A percentile compares a stretch with the other conserved stretches of the same genome.
phyloP scores from a whole-genome alignment of 1,140 invertebrate genomes.

The Drosophila punjabiensis region DNA sequence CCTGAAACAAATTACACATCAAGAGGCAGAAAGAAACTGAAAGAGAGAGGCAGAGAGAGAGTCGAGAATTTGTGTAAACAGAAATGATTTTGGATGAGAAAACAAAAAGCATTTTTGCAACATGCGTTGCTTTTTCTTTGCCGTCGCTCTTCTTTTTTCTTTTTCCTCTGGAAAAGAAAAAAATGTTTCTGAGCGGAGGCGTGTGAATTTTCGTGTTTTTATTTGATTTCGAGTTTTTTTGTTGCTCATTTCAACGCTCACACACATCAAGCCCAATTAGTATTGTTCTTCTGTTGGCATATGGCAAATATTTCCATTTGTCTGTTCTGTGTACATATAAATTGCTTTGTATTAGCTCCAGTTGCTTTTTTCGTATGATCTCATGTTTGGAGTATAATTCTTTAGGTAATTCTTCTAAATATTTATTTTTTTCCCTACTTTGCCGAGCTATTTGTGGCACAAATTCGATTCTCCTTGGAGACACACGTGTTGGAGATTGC shows the following conservation, averaged over 20 bases:
- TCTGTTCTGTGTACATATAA: slow-evolving; percentile 36
- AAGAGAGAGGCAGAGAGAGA: background rate
- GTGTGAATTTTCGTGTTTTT: slow-evolving; percentile 44
- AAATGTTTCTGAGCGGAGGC: slow-evolving; percentile 20
- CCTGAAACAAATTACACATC: slow-evolving; percentile 40
- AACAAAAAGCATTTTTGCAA: slow-evolving; percentile 37
- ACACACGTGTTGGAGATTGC: slow-evolving; percentile 15
- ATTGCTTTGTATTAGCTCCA: slow-evolving; percentile 47
- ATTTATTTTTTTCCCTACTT: slow-evolving; percentile 14
- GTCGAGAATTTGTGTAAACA: slow-evolving; percentile 24
- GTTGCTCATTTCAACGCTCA: slow-evolving; percentile 28
- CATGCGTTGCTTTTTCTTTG: slow-evolving; percentile 18
- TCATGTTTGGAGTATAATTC: slow-evolving; percentile 18
- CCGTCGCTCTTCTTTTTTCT: background rate
- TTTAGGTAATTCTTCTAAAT: slow-evolving; percentile 28
- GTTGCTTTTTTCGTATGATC: slow-evolving; percentile 20
- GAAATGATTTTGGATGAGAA: slow-evolving; percentile 33
- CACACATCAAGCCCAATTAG: slow-evolving; percentile 47
- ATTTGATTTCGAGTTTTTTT: slow-evolving; percentile 36
- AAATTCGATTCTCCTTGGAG: background rate
- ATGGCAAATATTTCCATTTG: slow-evolving; percentile 52
- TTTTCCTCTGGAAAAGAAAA: background rate
- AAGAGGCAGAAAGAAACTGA: background rate
- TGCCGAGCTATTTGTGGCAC: slow-evolving; percentile 14
- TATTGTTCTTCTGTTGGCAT: slow-evolving; percentile 51